Evolutionary conservation across 1,140 invertebrate genomes (phyloP).

Genomic region (Drosophila bocqueti): DNA sequence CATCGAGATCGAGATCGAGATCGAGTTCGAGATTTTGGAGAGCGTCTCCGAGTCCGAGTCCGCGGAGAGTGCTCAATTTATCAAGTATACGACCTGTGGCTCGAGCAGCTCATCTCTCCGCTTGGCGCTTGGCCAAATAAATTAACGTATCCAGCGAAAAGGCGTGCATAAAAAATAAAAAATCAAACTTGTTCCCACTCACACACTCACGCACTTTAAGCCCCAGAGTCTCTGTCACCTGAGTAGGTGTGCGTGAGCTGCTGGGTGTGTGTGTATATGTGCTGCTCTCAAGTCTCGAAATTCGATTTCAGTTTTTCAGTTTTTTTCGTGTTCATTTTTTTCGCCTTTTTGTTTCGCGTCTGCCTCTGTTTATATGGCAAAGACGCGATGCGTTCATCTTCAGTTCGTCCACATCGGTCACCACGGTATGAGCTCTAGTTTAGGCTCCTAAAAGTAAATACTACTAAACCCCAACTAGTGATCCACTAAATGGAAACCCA

Average conservation of each 20-base stretch:
- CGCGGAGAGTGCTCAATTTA: constrained; percentile 47
- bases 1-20: constrained; percentile 11
- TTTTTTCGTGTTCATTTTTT: constrained; percentile 41
- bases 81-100: constrained; percentile 68
- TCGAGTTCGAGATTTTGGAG: constrained; percentile 1
- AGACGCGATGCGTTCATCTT: constrained; percentile 81
- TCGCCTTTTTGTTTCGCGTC: constrained; percentile 46
- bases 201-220: constrained; percentile 60
- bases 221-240: constrained; percentile 55
- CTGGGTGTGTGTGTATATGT: constrained; percentile 8
- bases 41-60: constrained; percentile 1
- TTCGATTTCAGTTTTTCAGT: constrained; percentile 55
- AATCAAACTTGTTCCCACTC: constrained; percentile 53
- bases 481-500: constrained; percentile 26
- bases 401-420: constrained; percentile 85
- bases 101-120: constrained; percentile 53
- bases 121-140: constrained; percentile 73
- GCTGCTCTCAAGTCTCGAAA: constrained; percentile 63
- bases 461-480: constrained; percentile 32
- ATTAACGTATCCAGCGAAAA: constrained; percentile 67
- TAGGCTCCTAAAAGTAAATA: constrained; percentile 74
- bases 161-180: constrained; percentile 50
- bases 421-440: constrained; percentile 84
- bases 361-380: constrained; percentile 83
- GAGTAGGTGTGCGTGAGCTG: constrained; percentile 31